Evolutionary conservation across 2,797 vertebrate genomes (phyloP).

Genomic region (Cuculus canorus): DNA sequence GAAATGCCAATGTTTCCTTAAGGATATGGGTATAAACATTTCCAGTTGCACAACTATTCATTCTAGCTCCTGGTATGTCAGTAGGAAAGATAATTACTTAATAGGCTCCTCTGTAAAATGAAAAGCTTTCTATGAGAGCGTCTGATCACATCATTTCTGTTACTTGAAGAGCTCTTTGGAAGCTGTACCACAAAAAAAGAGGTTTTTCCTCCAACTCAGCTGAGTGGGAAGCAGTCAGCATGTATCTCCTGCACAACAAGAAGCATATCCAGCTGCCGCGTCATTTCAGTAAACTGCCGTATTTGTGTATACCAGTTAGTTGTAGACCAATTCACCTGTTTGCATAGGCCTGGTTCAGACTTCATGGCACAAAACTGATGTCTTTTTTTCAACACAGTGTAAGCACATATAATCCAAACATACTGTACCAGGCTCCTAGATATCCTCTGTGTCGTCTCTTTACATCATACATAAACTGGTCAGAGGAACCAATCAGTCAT

Average conservation of each 20-base stretch:
- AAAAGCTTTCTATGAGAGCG: background rate
- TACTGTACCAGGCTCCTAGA: background rate
- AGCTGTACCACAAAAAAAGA: accelerated
- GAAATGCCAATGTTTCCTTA: background rate
- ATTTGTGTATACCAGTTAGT: background rate
- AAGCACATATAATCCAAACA: background rate
- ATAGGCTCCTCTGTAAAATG: background rate
- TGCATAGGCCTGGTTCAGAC: background rate
- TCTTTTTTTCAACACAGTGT: background rate
- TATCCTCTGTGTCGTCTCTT: background rate
- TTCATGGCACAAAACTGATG: background rate
- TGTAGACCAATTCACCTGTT: background rate
- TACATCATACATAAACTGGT: background rate
- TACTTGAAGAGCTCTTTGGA: background rate
- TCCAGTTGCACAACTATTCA: background rate
- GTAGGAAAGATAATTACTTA: background rate
- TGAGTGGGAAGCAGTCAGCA: background rate
- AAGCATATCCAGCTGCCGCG: background rate
- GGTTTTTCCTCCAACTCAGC: background rate
- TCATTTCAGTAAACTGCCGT: background rate
- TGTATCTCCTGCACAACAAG: background rate
- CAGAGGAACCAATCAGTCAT: background rate
- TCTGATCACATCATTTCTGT: background rate
- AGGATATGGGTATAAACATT: background rate
- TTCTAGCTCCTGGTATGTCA: background rate